Percentiles rank a stretch among this genome's conserved stretches.
Conservation (phyloP, 2,888 invertebrate species). For the Drosophila dives region DNA sequence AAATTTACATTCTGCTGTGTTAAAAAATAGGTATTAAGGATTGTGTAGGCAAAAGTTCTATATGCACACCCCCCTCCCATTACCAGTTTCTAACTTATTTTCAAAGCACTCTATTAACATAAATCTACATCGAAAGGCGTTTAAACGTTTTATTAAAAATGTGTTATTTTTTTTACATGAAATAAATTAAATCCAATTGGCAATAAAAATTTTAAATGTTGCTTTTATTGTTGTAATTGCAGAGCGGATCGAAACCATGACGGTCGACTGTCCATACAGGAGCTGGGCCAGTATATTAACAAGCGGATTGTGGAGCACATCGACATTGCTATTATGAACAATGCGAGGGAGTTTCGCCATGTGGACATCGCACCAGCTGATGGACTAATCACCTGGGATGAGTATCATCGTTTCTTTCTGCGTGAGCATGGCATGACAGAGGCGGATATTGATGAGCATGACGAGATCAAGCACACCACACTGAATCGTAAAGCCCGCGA, state of each 20-base stretch:
- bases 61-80: not conserved
- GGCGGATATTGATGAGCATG: constrained; percentile 88
- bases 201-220: not conserved
- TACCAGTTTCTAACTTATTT: not conserved
- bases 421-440: constrained; percentile 89
- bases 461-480: constrained; percentile 88
- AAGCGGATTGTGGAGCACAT: constrained; percentile 89
- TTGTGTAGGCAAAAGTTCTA: not conserved
- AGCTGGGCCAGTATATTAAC: constrained; percentile 89
- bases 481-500: constrained; percentile 89
- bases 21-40: not conserved
- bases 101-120: not conserved
- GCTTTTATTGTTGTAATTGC: constrained; percentile 45
- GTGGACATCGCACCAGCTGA: constrained; percentile 89
- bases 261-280: constrained; percentile 87
- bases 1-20: not conserved
- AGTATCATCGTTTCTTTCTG: constrained; percentile 91
- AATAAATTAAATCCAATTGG: not conserved
- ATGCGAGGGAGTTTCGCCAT: constrained; percentile 88
- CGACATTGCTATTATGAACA: constrained; percentile 88
- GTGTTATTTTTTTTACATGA: not conserved
- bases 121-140: too few species aligned
- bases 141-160: not conserved
- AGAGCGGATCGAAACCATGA: constrained; percentile 88
- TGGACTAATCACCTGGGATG: constrained; percentile 90